A percentile compares a stretch with the other conserved stretches of the same genome.
Conservation (phyloP, 1,140 invertebrate genomes). For the Telenomus remus region DNA sequence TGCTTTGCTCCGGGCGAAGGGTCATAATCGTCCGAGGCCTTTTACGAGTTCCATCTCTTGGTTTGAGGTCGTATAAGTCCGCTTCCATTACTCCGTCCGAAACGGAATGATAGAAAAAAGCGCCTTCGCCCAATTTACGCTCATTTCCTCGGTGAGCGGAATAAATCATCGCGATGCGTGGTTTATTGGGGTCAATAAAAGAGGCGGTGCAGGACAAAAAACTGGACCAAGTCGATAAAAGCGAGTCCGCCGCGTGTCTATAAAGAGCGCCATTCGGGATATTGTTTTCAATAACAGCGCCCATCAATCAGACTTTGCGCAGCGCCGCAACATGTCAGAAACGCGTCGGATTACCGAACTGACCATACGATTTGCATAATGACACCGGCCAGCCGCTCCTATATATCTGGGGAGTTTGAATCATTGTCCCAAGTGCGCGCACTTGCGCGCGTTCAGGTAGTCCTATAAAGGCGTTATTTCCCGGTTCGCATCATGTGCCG, state of each 20-base stretch:
- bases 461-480: slow-evolving; percentile 51
- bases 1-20: slow-evolving; percentile 35
- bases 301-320: slow-evolving; percentile 73
- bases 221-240: slow-evolving; percentile 33
- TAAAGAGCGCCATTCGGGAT: slow-evolving; percentile 59
- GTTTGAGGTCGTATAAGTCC: slow-evolving; percentile 21
- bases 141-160: slow-evolving; percentile 1
- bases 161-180: slow-evolving; percentile 9
- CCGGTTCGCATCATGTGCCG: slow-evolving; percentile 35
- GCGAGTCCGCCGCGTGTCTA: slow-evolving; percentile 36
- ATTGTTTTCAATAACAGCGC: slow-evolving; percentile 73
- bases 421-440: slow-evolving; percentile 47
- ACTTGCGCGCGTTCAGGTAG: slow-evolving; percentile 28
- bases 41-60: slow-evolving; percentile 46
- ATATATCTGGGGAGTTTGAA: slow-evolving; percentile 39
- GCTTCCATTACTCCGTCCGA: slow-evolving; percentile 1
- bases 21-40: slow-evolving; percentile 42
- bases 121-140: slow-evolving; percentile 1
- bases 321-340: slow-evolving; percentile 69
- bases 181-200: slow-evolving; percentile 32
- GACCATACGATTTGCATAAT: slow-evolving; percentile 75
- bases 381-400: slow-evolving; percentile 57
- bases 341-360: slow-evolving; percentile 69
- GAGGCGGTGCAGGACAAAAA: slow-evolving; percentile 29
- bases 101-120: slow-evolving; percentile 16